Evolutionary conservation across 2,888 invertebrate genomes (phyloP), one percentile per base, ranked within the genome.

Genomic region (Galerucella calmariensis): DNA sequence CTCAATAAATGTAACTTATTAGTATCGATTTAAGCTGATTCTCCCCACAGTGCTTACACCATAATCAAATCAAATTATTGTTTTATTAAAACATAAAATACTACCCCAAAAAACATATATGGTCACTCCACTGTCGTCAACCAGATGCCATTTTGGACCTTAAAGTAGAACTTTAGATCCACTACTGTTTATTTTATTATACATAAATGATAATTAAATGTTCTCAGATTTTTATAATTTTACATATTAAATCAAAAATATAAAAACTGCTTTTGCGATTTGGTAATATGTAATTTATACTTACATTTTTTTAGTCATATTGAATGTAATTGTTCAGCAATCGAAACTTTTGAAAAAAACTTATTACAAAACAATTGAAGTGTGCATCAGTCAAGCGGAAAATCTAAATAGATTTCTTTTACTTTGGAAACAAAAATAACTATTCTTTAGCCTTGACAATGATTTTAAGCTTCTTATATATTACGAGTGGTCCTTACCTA

Each of bases 241-340:
- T 12, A 11, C 11, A 46, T 3, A 46, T 46, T 46, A 46, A 12
- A 12, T 46, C 46, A 46, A 56, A 56, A 20, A 56, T 41, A 41
- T 41, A 8, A 56, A 56, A 56, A 56, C 10, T 56, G 20, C n/a
- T n/a, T 16, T 20, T 20, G 3, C 20, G 20, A 16, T 20, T 16
- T 1, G 3, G 2, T 62, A 35, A 62, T 59, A 12, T 59, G 24
- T 24, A 59, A n/a, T 41, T 41, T 8, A 41, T 65, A 65, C 63
- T 65, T 65, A 65, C 63, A 65, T n/a, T 65, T 5, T 65, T 65
- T 65, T 65, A 65, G 16, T 44, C 63, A 65, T 65, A 4, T 62
- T 62, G 35, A 41, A 41, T 41, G 35, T 41, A 41, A 11, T 2
- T 62, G 20, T 46, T 46, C 4, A 20, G 41, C 11, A 12, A 65